These are phyloP conservation scores for Aptenodytes patagonicus DNA, from an alignment of 2,113 vertebrate species.

Conservation along the genomic window DNA sequence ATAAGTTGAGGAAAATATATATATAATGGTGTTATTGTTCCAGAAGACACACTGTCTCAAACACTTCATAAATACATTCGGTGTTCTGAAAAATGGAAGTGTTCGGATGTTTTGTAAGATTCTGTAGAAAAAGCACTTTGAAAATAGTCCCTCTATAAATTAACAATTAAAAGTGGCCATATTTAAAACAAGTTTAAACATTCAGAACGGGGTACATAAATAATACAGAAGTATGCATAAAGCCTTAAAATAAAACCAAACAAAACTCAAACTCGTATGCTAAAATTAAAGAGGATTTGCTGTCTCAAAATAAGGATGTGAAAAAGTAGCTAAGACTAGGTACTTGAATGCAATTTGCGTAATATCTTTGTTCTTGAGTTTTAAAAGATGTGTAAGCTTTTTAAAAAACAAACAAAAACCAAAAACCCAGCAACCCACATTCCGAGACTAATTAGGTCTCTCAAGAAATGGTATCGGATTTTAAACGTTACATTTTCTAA, in stretches of 20 bases:
- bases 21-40: not conserved
- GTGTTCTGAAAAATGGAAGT: not conserved
- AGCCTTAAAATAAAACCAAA: conserved; percentile 10
- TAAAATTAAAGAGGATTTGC: not conserved
- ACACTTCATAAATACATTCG: not conserved
- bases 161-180: not conserved
- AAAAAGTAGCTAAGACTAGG: not conserved
- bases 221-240: not conserved
- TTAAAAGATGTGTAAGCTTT: not conserved
- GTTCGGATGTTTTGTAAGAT: not conserved
- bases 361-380: not conserved
- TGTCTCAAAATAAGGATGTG: not conserved
- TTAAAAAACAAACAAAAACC: not conserved
- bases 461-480: conserved; percentile 10
- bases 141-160: not conserved
- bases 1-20: not conserved
- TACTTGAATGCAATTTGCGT: not conserved
- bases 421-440: conserved; percentile 3
- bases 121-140: not conserved
- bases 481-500: conserved; percentile 27
- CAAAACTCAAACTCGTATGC: not conserved
- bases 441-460: conserved; percentile 20
- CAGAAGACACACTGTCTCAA: not conserved
- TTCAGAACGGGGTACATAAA: not conserved
- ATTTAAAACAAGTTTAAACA: not conserved